Conservation (phyloP, 2,888 invertebrate genomes). For the Steromphala cineraria region DNA sequence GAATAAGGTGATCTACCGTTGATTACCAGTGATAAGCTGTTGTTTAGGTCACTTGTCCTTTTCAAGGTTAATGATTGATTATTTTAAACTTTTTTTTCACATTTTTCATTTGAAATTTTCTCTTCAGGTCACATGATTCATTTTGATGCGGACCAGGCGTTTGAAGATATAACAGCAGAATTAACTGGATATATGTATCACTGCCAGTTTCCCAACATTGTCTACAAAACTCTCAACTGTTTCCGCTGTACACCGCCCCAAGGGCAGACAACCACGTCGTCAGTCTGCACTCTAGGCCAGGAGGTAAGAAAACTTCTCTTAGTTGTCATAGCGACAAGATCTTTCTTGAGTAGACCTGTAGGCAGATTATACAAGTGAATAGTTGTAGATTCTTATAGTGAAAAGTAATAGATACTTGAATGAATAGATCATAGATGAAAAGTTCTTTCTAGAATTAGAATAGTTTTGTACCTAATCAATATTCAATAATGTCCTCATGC, state of each 20-base stretch:
- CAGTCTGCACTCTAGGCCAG: slow-evolving; percentile 54
- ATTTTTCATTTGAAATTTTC: not conserved
- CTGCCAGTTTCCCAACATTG: slow-evolving; percentile 67
- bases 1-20: no score
- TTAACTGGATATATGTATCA: slow-evolving; percentile 59
- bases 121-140: slow-evolving; percentile 64
- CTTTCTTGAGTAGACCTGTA: no score
- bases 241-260: slow-evolving; percentile 49
- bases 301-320: slow-evolving; percentile 42
- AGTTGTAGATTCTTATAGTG: not conserved
- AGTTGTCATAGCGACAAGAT: not conserved
- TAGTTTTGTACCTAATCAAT: not conserved
- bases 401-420: not conserved
- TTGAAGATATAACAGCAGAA: slow-evolving; percentile 49
- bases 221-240: slow-evolving; percentile 59
- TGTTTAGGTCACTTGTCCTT: no score
- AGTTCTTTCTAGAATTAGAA: not conserved
- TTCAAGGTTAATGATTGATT: no score
- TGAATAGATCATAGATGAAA: no score
- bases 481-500: no score
- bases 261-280: slow-evolving; percentile 27
- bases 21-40: no score
- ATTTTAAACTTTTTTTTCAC: no score
- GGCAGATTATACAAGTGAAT: not conserved
- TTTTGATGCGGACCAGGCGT: slow-evolving; percentile 61